phyloP scores from a whole-genome alignment of 1,140 invertebrate genomes.

The Euschistus heros region DNA sequence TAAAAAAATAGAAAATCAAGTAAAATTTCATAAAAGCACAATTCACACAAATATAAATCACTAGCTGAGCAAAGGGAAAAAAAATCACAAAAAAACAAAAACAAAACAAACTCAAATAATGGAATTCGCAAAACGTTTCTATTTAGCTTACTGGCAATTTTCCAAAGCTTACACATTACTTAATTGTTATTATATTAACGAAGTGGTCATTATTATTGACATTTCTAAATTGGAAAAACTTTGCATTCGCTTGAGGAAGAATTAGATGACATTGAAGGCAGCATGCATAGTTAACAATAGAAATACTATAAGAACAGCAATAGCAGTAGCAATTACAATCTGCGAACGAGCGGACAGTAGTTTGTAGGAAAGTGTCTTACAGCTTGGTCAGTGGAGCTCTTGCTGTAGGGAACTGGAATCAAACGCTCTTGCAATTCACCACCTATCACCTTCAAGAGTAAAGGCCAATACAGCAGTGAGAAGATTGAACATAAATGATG shows the following conservation, averaged over 20 bases:
- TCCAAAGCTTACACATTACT: too few species aligned
- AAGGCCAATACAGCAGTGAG: slow-evolving; percentile 46
- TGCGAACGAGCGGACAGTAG: slow-evolving; percentile 33
- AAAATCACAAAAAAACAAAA: too few species aligned
- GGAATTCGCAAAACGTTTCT: too few species aligned
- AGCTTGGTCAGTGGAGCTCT: slow-evolving; percentile 98
- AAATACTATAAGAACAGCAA: slow-evolving; percentile 28
- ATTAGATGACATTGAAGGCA: slow-evolving; percentile 23
- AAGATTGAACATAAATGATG: slow-evolving; percentile 25
- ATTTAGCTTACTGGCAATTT: too few species aligned
- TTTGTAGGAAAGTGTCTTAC: slow-evolving; percentile 66
- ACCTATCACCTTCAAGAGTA: slow-evolving; percentile 93
- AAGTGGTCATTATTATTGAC: neutral
- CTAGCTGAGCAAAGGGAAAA: too few species aligned
- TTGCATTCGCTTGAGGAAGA: slow-evolving; percentile 4
- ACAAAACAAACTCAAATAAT: too few species aligned
- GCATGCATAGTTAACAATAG: slow-evolving; percentile 25
- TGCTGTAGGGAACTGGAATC: slow-evolving; percentile 98
- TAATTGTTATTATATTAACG: too few species aligned
- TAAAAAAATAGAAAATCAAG: too few species aligned
- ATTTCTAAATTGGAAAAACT: neutral
- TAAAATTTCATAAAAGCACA: too few species aligned
- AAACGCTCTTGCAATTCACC: slow-evolving; percentile 98
- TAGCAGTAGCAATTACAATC: slow-evolving; percentile 28
- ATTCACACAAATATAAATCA: too few species aligned